Evolutionary conservation across 2,113 vertebrate species (phyloP).

Genomic region (Craseonycteris thonglongyai): DNA sequence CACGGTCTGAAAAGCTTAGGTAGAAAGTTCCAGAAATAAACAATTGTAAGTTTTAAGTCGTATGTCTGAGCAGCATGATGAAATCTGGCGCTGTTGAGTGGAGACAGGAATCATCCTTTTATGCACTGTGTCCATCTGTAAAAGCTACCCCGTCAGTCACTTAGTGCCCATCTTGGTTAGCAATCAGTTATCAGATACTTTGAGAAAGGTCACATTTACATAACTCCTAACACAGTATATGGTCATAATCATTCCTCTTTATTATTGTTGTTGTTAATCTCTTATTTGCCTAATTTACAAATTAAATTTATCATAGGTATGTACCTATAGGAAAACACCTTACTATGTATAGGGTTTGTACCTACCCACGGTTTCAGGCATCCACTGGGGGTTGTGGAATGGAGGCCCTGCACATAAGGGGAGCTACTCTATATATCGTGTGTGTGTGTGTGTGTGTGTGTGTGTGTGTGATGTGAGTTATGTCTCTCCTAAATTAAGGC

Average conservation of each 20-base stretch:
- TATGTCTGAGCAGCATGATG: neutral
- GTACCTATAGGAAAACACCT: neutral
- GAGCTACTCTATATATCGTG: no score
- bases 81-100: rapidly evolving
- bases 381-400: neutral
- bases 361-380: neutral
- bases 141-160: neutral
- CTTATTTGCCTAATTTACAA: neutral
- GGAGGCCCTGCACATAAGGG: no score
- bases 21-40: neutral
- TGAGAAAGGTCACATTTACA: neutral
- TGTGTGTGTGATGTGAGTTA: neutral
- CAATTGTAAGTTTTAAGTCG: neutral
- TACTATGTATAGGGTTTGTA: neutral
- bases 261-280: neutral
- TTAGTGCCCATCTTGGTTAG: neutral
- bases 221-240: no score
- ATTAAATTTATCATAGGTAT: neutral
- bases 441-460: neutral
- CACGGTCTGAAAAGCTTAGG: neutral
- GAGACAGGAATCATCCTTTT: neutral
- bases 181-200: neutral
- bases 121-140: neutral
- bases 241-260: neutral
- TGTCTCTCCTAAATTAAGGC: neutral